These are phyloP conservation scores for Alouatta palliata DNA, from an alignment of 2,113 vertebrate species.

Conservation along the genomic window DNA sequence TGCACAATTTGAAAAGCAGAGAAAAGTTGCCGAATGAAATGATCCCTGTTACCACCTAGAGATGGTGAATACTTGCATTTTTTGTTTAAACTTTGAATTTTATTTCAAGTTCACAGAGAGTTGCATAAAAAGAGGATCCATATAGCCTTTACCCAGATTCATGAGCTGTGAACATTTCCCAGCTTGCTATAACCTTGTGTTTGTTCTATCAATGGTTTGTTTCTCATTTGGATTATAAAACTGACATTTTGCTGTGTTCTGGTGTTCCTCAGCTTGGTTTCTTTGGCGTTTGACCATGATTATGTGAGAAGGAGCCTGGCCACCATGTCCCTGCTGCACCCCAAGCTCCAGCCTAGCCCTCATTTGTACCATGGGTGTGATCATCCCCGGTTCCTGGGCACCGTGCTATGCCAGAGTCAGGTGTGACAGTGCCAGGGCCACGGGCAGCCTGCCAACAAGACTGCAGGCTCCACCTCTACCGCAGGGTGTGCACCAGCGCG, in stretches of 20 bases:
- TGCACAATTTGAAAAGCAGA: background rate
- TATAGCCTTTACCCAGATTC: background rate
- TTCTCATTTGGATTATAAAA: background rate
- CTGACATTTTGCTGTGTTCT: background rate
- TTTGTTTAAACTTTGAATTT: background rate
- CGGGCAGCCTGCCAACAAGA: background rate
- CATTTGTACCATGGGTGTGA: background rate
- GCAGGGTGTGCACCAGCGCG: accelerated
- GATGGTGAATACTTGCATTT: background rate
- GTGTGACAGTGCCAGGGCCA: accelerated
- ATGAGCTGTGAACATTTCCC: background rate
- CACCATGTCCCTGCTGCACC: background rate
- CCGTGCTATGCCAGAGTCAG: background rate
- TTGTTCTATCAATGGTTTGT: background rate
- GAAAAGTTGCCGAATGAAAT: background rate
- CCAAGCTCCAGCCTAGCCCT: background rate
- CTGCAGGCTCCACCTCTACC: accelerated
- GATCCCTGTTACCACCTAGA: no score
- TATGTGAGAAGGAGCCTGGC: background rate
- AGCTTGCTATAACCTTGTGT: background rate
- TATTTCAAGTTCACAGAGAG: background rate
- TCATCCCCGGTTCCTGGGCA: background rate
- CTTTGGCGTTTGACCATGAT: background rate
- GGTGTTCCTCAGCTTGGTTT: background rate
- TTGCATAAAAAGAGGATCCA: background rate